Evolutionary conservation across 2,113 vertebrate genomes (phyloP), one percentile per base, ranked within the genome.

Genomic region (Bubo bubo): DNA sequence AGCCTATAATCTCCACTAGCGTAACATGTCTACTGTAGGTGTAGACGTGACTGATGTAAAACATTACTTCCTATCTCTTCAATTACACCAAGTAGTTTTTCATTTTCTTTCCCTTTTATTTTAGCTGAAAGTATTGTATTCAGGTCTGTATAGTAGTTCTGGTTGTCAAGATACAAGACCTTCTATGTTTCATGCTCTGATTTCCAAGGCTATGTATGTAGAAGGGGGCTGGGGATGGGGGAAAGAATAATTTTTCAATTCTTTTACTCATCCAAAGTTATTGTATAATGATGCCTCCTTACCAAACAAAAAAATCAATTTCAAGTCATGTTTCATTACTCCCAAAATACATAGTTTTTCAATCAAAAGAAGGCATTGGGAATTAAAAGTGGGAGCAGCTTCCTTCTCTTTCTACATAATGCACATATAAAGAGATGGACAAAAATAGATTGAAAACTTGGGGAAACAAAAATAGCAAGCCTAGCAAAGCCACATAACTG

Each of bases 381-480:
- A 87, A 77, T 92, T 83, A 81, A 93, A 94, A 88, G 86, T 52
- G 68, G 73, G 18, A 97, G 28, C 76, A 37, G 47, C 18, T 95
- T 91, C 64, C 47, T 88, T 58, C 79, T 86, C 59, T 83, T 83
- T 89, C 83, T 87, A 72, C 19, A 53, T 89, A 91, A 79, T 5
- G 10, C 13, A 64, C 26, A 24, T 73, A 49, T 17, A 83, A 93
- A 95, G 53, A 91, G 64, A 80, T 34, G 17, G 53, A 92, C 66
- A 91, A 76, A 96, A 92, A 94, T 86, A 93, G 73, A 79, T 26
- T 39, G 66, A 90, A 97, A 96, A 95, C 72, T 84, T 86, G 20
- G 32, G 43, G 62, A 96, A 95, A 96, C 74, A 89, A 92, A 96
- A 97, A 93, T 90, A 96, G 90, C 68, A 79, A 92, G 76, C 62